A percentile compares a stretch with the other conserved stretches of the same genome.
These are phyloP conservation scores for Novumbra hubbsi DNA, from an alignment of 2,797 vertebrate genomes.

Conservation along the genomic window DNA sequence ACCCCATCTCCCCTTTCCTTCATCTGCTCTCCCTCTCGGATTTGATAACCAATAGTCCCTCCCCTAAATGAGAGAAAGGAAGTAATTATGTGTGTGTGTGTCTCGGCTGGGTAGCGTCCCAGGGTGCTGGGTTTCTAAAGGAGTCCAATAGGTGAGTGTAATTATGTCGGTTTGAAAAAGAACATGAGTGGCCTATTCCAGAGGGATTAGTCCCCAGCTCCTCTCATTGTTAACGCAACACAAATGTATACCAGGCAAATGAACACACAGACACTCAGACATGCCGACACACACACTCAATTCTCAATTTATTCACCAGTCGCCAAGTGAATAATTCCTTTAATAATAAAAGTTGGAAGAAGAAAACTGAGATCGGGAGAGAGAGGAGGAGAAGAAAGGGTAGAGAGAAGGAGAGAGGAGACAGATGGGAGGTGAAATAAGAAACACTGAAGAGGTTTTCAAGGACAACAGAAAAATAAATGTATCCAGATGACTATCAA, in stretches of 20 bases:
- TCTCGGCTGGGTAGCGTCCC: constrained; percentile 36
- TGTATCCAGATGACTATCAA: constrained; percentile 35
- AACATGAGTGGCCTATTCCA: constrained; percentile 75
- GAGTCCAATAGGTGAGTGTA: constrained; percentile 39
- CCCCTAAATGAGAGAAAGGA: constrained; percentile 72
- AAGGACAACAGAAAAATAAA: constrained; percentile 64
- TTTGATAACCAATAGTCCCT: constrained; percentile 72
- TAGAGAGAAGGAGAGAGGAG: constrained; percentile 35
- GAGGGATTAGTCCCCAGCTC: constrained; percentile 67
- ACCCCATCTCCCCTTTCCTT: constrained; percentile 1
- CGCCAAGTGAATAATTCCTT: constrained; percentile 75
- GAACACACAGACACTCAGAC: constrained; percentile 56
- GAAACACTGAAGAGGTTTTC: constrained; percentile 44
- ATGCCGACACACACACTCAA: constrained; percentile 56
- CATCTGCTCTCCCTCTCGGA: constrained; percentile 41
- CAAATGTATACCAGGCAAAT: constrained; percentile 32
- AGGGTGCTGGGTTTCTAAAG: constrained; percentile 17
- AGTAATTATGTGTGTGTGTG: constrained; percentile 69
- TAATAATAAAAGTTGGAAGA: constrained; percentile 69
- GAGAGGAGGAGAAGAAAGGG: constrained; percentile 36
- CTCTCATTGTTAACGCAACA: constrained; percentile 48
- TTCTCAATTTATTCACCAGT: constrained; percentile 66
- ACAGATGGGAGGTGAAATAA: constrained; percentile 35
- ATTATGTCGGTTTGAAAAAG: constrained; percentile 82
- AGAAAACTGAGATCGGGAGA: constrained; percentile 17